Percentiles rank a stretch among this genome's conserved stretches.
Conservation (phyloP, 2,797 vertebrate species). For the Enteromius mattozi region DNA sequence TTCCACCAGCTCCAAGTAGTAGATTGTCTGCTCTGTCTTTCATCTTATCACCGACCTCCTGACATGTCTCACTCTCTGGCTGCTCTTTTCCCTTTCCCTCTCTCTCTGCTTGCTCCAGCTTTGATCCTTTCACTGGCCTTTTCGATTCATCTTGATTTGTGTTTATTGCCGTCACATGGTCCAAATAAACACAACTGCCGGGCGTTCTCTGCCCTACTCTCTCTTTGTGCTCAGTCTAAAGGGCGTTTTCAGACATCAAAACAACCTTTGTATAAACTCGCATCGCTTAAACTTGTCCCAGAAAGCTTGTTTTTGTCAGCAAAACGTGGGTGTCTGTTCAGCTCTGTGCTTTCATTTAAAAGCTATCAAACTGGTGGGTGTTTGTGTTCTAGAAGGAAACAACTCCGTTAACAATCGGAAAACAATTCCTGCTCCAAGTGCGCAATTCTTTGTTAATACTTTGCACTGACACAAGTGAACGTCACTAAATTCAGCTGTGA, state of each 20-base stretch:
- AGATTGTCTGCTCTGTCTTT: constrained; percentile 48
- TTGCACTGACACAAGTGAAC: background rate
- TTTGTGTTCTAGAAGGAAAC: constrained; percentile 3
- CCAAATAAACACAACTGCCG: constrained; percentile 45
- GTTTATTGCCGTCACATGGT: constrained; percentile 57
- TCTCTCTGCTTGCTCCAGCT: constrained; percentile 44
- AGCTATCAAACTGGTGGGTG: constrained; percentile 20
- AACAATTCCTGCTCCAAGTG: background rate
- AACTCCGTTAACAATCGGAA: constrained; percentile 7
- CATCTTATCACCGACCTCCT: constrained; percentile 62
- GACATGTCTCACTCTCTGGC: constrained; percentile 43
- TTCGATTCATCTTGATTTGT: constrained; percentile 48
- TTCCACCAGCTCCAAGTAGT: constrained; percentile 54
- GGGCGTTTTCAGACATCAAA: constrained; percentile 60
- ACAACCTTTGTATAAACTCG: constrained; percentile 49
- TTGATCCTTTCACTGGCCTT: constrained; percentile 41
- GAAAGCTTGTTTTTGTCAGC: constrained; percentile 16
- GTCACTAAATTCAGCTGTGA: background rate
- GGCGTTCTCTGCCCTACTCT: constrained; percentile 20
- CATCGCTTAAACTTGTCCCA: constrained; percentile 34
- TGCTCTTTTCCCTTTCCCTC: constrained; percentile 38
- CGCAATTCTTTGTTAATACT: background rate
- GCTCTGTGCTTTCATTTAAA: constrained; percentile 18
- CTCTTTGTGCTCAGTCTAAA: constrained; percentile 56
- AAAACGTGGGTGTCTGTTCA: constrained; percentile 19